A percentile compares a stretch with the other conserved stretches of the same genome.
Evolutionary conservation across 1,140 invertebrate species (phyloP).

Genomic region (Hypsibius dujardini): DNA sequence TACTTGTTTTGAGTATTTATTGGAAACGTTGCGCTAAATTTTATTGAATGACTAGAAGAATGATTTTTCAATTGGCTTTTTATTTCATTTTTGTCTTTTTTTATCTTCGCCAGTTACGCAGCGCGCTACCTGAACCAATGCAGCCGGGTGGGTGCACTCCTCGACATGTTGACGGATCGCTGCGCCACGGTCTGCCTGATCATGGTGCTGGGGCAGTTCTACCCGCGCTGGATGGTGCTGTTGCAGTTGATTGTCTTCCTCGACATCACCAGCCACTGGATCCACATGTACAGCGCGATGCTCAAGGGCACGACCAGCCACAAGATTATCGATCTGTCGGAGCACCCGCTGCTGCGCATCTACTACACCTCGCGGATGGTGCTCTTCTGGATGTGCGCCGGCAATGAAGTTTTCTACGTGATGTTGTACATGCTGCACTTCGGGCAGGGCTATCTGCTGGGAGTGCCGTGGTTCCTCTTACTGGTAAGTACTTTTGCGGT

Average conservation of each 20-base stretch:
- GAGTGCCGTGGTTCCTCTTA: background rate
- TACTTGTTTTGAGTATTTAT: no score
- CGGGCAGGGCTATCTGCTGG: slow-evolving; percentile 41
- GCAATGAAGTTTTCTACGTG: slow-evolving; percentile 88
- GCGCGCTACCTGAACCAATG: slow-evolving; percentile 18
- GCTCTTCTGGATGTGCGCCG: slow-evolving; percentile 81
- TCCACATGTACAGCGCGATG: slow-evolving; percentile 58
- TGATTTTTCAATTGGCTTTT: slow-evolving; percentile 3
- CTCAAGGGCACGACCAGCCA: slow-evolving; percentile 78
- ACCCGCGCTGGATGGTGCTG: slow-evolving; percentile 78
- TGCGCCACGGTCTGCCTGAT: slow-evolving; percentile 86
- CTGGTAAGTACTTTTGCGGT: no score
- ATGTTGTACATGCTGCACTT: slow-evolving; percentile 76
- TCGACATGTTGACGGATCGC: slow-evolving; percentile 91
- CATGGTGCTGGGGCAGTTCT: slow-evolving; percentile 52
- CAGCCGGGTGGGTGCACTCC: slow-evolving; percentile 54
- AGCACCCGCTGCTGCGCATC: slow-evolving; percentile 68
- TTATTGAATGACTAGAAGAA: no score
- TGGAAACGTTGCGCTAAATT: no score
- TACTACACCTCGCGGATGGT: slow-evolving; percentile 80
- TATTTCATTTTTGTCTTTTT: slow-evolving; percentile 17
- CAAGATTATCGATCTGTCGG: slow-evolving; percentile 73
- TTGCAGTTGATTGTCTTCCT: slow-evolving; percentile 83
- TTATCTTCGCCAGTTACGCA: background rate
- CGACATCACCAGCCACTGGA: slow-evolving; percentile 94